Base-by-base conservation (phyloP, 1,140 invertebrate species). In the Anagrus nilaparvatae region DNA sequence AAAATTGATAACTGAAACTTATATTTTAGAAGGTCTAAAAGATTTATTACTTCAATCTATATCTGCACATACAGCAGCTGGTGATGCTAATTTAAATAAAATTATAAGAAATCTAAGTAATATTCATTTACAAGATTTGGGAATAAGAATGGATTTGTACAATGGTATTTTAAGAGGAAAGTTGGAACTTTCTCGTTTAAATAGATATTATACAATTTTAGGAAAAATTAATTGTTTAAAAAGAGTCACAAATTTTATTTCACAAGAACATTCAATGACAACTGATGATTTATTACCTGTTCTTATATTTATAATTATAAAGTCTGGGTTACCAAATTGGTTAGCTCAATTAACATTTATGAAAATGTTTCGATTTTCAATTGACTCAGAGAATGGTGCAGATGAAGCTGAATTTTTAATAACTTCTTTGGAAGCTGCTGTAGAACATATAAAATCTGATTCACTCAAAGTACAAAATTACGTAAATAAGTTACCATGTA, bases 281-380 rank as follows among this genome's bases (percentile, higher is more conserved):
- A 76, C 83, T 5, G 87, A 91, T 69, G 83, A 87, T 52, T 63
- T 90, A 21, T 55, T 92, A 29, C 82, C 85, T 30, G 74, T 88
- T 25, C 73, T 89, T 45, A 76, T 88, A 3, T 88, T 82, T 56
- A 64, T 91, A 4, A 74, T 91, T 8, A 76, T 90, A 23, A 87
- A 86, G 61, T 80, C 80, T 32, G 78, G 79, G 40, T 67, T 89
- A 40, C 77, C 82, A 19, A 89, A 87, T 59, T 92, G 87, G 87
- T 77, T 73, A 38, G 81, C 82, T 9, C 85, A 90, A 55, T 63
- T 90, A 10, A 73, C 71, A 16, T 89, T 81, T 55, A 77, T 90
- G 66, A 81, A 79, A 46, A 71, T 85, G 46, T 92, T 88, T 58
- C 69, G 77, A 17, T 84, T 85, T 57, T 79, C 80, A 29, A 65